Evolutionary conservation across 2,113 vertebrate species (phyloP).

Genomic region (Paraplagusia blochii): DNA sequence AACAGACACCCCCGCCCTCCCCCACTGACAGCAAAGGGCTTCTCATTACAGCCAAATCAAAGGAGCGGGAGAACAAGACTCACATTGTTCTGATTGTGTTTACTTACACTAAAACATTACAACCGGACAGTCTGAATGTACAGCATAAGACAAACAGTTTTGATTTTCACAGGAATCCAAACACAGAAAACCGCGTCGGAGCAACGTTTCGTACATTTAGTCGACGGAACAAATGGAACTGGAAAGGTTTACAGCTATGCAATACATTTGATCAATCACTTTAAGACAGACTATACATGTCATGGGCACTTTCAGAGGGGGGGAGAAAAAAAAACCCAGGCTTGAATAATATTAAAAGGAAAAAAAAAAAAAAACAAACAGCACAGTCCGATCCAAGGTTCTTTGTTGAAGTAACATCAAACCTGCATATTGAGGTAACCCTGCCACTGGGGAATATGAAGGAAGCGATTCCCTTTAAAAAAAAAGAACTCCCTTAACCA

Average conservation of each 20-base stretch:
- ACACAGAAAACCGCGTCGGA: slow-evolving; percentile 58
- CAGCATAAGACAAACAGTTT: slow-evolving; percentile 66
- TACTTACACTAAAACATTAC: slow-evolving; percentile 69
- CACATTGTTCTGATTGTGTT: slow-evolving; percentile 71
- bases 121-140: slow-evolving; percentile 63
- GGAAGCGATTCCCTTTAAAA: slow-evolving; percentile 89
- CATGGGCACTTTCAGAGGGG: slow-evolving; percentile 64
- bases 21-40: slow-evolving; percentile 81
- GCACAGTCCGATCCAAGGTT: slow-evolving; percentile 41
- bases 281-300: slow-evolving; percentile 68
- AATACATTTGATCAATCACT: slow-evolving; percentile 66
- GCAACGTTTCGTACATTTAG: slow-evolving; percentile 54
- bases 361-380: slow-evolving; percentile 30
- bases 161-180: slow-evolving; percentile 67
- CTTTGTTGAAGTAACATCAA: slow-evolving; percentile 78
- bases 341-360: slow-evolving; percentile 32
- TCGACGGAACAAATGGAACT: slow-evolving; percentile 63
- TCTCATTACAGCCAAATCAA: slow-evolving; percentile 90
- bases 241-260: slow-evolving; percentile 59
- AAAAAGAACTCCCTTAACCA: slow-evolving; percentile 86
- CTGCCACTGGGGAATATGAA: slow-evolving; percentile 85
- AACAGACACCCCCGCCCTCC: slow-evolving; percentile 75
- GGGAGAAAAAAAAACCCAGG: slow-evolving; percentile 37
- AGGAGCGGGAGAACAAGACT: slow-evolving; percentile 71
- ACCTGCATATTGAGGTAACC: slow-evolving; percentile 89